These are phyloP conservation scores for Eumeta japonica DNA, from an alignment of 1,140 invertebrate genomes.

Conservation along the genomic window DNA sequence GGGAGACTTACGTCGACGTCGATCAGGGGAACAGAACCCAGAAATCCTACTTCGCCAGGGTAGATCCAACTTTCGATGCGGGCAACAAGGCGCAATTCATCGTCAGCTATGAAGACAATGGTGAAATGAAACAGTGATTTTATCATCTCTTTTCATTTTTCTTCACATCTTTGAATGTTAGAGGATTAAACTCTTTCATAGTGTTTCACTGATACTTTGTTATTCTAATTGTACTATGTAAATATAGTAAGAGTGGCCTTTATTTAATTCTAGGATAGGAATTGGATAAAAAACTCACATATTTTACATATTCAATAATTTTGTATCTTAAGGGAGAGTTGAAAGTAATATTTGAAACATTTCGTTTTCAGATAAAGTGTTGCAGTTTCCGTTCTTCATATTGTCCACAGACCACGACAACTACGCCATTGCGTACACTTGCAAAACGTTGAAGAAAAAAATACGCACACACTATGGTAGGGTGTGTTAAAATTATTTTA, in stretches of 20 bases:
- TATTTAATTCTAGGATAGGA: too few species aligned
- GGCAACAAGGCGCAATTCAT: slow-evolving; percentile 43
- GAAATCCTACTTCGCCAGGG: slow-evolving; percentile 44
- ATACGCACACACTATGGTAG: slow-evolving; percentile 19
- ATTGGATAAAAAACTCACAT: too few species aligned
- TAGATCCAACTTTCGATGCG: slow-evolving; percentile 47
- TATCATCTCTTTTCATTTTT: background rate
- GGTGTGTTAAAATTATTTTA: background rate
- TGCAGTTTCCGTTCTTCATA: slow-evolving; percentile 43
- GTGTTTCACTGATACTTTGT: too few species aligned
- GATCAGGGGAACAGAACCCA: slow-evolving; percentile 41
- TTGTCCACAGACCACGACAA: slow-evolving; percentile 34
- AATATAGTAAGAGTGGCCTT: too few species aligned
- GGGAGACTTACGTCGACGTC: slow-evolving; percentile 37
- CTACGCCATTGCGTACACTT: slow-evolving; percentile 29
- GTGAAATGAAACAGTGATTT: too few species aligned
- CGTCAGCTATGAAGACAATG: slow-evolving; percentile 44
- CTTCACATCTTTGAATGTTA: background rate
- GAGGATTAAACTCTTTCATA: too few species aligned
- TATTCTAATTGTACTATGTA: too few species aligned
- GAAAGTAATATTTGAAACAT: too few species aligned
- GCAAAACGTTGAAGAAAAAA: slow-evolving; percentile 30
- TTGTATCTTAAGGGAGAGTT: too few species aligned
- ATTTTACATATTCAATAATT: too few species aligned
- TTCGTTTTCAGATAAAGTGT: slow-evolving; percentile 37